Evolutionary conservation across 2,888 invertebrate genomes (phyloP).

Genomic region (Latrodectus elegans): DNA sequence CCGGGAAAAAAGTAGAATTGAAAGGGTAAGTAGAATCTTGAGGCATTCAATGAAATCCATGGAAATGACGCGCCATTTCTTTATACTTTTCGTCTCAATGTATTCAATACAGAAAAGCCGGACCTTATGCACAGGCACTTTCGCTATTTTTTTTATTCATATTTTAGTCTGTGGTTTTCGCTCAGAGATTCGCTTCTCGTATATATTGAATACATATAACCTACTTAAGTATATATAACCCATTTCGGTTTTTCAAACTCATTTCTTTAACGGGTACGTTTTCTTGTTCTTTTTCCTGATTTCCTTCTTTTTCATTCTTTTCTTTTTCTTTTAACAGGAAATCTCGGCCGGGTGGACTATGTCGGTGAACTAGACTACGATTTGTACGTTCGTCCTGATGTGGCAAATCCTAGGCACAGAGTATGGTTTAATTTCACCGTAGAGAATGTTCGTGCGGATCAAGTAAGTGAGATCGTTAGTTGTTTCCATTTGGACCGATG

Average conservation of each 20-base stretch:
- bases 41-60: constrained; percentile 44
- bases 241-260: constrained; percentile 32
- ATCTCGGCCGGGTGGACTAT: constrained; percentile 95
- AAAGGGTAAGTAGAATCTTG: neutral
- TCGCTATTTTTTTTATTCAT: constrained; percentile 38
- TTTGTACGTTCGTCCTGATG: constrained; percentile 95
- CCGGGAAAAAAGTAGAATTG: neutral
- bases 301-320: neutral
- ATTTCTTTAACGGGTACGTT: constrained; percentile 23
- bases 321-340: constrained; percentile 77
- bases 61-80: constrained; percentile 18
- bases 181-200: constrained; percentile 11
- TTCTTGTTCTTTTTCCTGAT: no score
- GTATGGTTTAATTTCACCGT: constrained; percentile 99
- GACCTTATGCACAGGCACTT: constrained; percentile 18
- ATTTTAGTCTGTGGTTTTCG: constrained; percentile 42
- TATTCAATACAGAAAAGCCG: constrained; percentile 37
- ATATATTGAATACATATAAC: constrained; percentile 68
- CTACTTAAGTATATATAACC: constrained; percentile 64
- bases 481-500: neutral
- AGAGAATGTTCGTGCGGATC: constrained; percentile 94
- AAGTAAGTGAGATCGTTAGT: constrained; percentile 78
- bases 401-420: constrained; percentile 91
- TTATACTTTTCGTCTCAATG: neutral
- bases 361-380: constrained; percentile 97